Evolutionary conservation across 2,888 invertebrate species (phyloP), one percentile per base, ranked within the genome.

Genomic region (Barypeithes pellucidus): DNA sequence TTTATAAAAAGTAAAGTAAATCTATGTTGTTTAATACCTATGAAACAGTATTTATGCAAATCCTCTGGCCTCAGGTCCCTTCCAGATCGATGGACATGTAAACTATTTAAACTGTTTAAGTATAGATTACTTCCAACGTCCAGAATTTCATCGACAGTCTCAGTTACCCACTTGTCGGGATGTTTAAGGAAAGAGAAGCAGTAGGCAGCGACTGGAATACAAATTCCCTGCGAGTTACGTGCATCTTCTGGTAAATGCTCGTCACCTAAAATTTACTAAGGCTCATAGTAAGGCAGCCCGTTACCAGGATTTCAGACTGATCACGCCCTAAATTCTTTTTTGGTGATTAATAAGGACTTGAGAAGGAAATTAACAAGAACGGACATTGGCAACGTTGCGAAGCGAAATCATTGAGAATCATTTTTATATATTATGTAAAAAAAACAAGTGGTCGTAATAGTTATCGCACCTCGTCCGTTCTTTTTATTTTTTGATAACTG

Each of bases 91-190:
- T 85, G 85, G 24, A 82, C 78, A 68, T 85, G 84, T 7, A 82
- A 72, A n/a, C 76, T 77, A 1, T 79, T 79, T 5, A 83, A 76
- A 63, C 85, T 85, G 24, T 83, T 80, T 18, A 79, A 14, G 57
- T 82, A 89, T 84, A 90, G 87, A 61, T 84, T 83, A 79, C 89
- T 89, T 0, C 90, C 90, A 50, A 88, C 85, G 22, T 89, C 88
- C 3, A 90, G 77, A 20, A 90, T 85, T 74, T 89, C 88, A 78
- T 92, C 92, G 0, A 92, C 81, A 14, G 89, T 88, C 73, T 88
- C 89, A 80, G 89, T 87, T 0, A 88, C 88, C 92, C 92, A 92
- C 66, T 88, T 88, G 68, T 88, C 88, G 0, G 90, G 89, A 76
- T 89, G 89, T 78, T 88, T 88, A 73, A 90, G 85, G 77, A 89